Evolutionary conservation across 2,888 invertebrate genomes (phyloP).

Genomic region (Syritta pipiens): DNA sequence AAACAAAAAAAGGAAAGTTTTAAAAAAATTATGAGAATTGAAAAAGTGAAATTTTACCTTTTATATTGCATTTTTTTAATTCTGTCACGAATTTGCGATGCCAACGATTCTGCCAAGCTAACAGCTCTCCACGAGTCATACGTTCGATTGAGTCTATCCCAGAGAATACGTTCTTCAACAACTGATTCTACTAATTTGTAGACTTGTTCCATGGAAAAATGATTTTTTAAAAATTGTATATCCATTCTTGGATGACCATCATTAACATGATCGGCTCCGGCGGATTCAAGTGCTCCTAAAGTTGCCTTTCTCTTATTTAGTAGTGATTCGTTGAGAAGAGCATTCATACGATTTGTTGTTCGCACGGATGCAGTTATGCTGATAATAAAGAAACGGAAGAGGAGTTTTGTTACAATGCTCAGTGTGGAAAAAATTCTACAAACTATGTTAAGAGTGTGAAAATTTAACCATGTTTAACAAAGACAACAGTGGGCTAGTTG

Average conservation of each 20-base stretch:
- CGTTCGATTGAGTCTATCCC: constrained; percentile 78
- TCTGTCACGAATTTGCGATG: constrained; percentile 76
- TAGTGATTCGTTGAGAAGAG: constrained; percentile 77
- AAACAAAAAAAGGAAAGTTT: constrained; percentile 1
- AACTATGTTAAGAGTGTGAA: not conserved
- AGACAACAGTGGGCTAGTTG: too few relatives aligned
- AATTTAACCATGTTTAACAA: too few relatives aligned
- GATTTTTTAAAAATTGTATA: constrained; percentile 75
- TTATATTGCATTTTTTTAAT: constrained; percentile 76
- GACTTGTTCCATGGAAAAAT: constrained; percentile 78
- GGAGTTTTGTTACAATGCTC: not conserved
- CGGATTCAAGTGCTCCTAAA: constrained; percentile 51
- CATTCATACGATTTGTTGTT: constrained; percentile 79
- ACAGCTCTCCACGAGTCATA: constrained; percentile 78
- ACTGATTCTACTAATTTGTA: constrained; percentile 76
- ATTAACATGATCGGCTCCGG: constrained; percentile 58
- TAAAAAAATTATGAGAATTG: not conserved
- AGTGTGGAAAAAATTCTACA: not conserved
- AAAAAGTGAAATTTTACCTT: constrained; percentile 71
- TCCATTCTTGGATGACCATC: constrained; percentile 74
- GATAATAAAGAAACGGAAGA: constrained; percentile 24
- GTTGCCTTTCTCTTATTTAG: constrained; percentile 71
- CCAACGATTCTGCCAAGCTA: constrained; percentile 76
- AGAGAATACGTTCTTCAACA: constrained; percentile 77
- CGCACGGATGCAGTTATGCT: constrained; percentile 79